Base-by-base conservation (phyloP, 1,140 invertebrate genomes). In the Potamilus streckersoni region DNA sequence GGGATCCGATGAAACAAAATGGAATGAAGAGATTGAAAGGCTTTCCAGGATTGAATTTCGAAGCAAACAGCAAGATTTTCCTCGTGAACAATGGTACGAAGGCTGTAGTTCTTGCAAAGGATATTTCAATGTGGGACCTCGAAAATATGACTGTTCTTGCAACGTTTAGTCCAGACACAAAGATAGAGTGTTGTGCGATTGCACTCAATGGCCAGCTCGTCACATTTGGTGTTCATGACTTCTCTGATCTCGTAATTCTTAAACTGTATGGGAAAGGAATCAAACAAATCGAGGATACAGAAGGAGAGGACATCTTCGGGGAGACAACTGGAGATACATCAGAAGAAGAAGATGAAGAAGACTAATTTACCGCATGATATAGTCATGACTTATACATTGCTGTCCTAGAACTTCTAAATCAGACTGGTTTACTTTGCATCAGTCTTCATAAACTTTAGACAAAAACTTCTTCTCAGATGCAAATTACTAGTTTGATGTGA, bases 141-240 rank as follows among this genome's bases (percentile, higher is more conserved):
- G 84, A 87, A 19, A 71, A 82, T 23, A 95, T 94, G 27, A 92
- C 93, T 82, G 91, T 95, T 55, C 90, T 96, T 81, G 93, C 95
- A 38, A 94, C 95, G 17, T 94, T 95, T 91, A 95, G 94, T 13
- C 93, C 95, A 31, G 92, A 94, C 79, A 90, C 92, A 73, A 92
- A 92, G 55, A 93, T 96, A 67, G 93, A 93, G 27, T 94, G 94
- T 1, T 95, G 94, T 85, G 94, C 95, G 84, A 91, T 96, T 20
- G 92, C 93, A 13, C 90, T 93, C 58, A 93, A 94, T 68, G 95
- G 95, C 0, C 91, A 92, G 27, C 91, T 93, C 62, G 91, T 96
- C 2, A 92, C 95, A 0, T 88, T 96, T 71, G 95, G 91, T 2
- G 79, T 92, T 17, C 87, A 87, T 69, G 90, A 91, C 20, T 82